phyloP scores from a whole-genome alignment of 2,113 vertebrate species.

The Xiphorhynchus elegans region DNA sequence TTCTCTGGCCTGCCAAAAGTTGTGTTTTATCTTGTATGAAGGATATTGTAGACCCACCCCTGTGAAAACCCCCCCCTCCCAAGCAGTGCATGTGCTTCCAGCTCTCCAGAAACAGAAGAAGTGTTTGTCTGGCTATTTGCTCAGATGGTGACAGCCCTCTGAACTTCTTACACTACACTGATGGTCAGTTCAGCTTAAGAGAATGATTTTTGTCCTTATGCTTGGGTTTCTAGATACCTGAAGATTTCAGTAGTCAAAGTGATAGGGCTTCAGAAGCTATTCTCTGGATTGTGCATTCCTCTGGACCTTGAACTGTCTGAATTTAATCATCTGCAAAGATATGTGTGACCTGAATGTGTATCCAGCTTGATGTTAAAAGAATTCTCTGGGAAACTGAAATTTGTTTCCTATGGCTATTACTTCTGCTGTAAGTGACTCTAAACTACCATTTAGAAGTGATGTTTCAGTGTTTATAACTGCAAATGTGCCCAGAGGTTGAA shows the following conservation, averaged over 20 bases:
- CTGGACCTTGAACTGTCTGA: background rate
- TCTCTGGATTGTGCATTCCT: background rate
- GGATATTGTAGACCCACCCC: too few relatives aligned
- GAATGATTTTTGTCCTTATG: background rate
- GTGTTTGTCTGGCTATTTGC: background rate
- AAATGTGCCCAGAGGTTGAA: background rate
- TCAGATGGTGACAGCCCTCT: background rate
- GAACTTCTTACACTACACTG: background rate
- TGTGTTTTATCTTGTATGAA: too few relatives aligned
- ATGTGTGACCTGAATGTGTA: background rate
- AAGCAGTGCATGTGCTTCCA: background rate
- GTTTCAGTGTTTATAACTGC: background rate
- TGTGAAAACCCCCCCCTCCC: too few relatives aligned
- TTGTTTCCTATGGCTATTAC: background rate
- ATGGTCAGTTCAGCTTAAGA: background rate
- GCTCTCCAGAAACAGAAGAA: background rate
- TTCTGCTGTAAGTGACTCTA: background rate
- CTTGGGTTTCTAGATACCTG: background rate
- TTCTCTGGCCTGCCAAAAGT: too few relatives aligned
- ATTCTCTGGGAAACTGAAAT: background rate
- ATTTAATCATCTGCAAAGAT: background rate
- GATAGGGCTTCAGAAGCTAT: background rate
- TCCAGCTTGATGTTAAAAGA: background rate
- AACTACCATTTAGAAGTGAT: background rate
- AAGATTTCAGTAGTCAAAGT: background rate